phyloP scores from a whole-genome alignment of 2,888 invertebrate species.

The Malthinus flaveolus region DNA sequence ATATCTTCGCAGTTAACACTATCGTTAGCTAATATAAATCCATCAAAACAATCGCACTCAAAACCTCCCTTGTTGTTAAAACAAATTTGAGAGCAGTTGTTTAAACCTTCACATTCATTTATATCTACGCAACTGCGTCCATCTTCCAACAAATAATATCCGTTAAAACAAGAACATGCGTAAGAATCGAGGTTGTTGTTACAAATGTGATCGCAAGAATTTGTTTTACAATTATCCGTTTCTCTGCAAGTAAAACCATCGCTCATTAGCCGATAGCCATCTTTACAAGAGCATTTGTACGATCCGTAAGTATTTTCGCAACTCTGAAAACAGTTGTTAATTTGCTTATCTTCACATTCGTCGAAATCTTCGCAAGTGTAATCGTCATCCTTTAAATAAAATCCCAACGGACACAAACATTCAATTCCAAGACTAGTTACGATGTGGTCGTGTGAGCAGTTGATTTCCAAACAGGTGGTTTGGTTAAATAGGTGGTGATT shows the following conservation, averaged over 20 bases:
- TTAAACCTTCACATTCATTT: conserved; percentile 49
- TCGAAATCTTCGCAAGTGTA: conserved; percentile 50
- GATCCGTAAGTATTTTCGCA: conserved; percentile 58
- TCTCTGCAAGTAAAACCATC: conserved; percentile 56
- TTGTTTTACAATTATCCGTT: conserved; percentile 51
- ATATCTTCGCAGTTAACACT: conserved; percentile 36
- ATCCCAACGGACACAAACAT: conserved; percentile 54
- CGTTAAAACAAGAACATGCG: conserved; percentile 46
- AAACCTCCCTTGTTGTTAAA: conserved; percentile 57
- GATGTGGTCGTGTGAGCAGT: conserved; percentile 49
- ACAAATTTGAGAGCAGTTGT: conserved; percentile 60
- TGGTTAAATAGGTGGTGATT: conserved; percentile 51
- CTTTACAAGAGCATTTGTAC: conserved; percentile 63
- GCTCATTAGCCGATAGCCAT: conserved; percentile 57
- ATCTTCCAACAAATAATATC: conserved; percentile 48
- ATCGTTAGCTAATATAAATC: conserved; percentile 49
- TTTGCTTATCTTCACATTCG: conserved; percentile 43
- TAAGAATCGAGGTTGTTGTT: conserved; percentile 47
- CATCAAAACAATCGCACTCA: conserved; percentile 57
- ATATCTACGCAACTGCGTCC: conserved; percentile 52
- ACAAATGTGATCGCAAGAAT: conserved; percentile 38
- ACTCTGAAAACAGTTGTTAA: conserved; percentile 53
- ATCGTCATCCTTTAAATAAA: conserved; percentile 52
- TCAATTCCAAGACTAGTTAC: conserved; percentile 41
- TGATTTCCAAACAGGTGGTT: conserved; percentile 49